These are phyloP conservation scores for Allacma fusca DNA, from an alignment of 2,888 invertebrate species.

Conservation along the genomic window DNA sequence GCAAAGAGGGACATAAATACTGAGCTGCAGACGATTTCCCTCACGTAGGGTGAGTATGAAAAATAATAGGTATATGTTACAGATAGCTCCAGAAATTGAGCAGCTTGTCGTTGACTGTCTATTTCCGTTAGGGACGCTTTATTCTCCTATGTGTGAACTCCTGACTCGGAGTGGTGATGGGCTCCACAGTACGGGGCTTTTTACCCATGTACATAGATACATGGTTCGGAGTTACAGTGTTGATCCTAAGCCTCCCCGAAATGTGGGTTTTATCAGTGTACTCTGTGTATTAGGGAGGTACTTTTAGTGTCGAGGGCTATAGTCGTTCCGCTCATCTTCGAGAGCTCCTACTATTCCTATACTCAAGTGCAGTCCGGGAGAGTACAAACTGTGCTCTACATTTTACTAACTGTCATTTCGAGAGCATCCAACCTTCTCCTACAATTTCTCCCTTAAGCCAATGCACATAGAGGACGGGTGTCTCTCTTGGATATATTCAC, in stretches of 20 bases:
- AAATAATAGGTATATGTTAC: neutral
- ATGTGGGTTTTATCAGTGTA: conserved; percentile 3
- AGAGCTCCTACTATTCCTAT: neutral
- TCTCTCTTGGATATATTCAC: too few relatives aligned
- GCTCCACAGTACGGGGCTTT: neutral
- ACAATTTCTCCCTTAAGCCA: neutral
- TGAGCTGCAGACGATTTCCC: too few relatives aligned
- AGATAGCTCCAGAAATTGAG: neutral
- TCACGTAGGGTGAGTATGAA: neutral
- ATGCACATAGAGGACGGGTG: too few relatives aligned
- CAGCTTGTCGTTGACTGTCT: neutral
- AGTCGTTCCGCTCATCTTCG: neutral
- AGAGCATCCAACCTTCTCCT: conserved; percentile 1
- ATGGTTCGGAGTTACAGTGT: neutral
- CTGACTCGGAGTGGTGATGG: neutral
- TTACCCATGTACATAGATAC: neutral
- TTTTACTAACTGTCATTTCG: neutral
- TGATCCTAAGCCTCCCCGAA: neutral
- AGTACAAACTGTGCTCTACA: neutral
- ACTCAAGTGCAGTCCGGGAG: neutral
- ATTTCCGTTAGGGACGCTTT: conserved; percentile 1
- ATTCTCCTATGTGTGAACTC: neutral
- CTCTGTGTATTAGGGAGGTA: neutral
- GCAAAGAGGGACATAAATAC: too few relatives aligned
- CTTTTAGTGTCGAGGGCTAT: too few relatives aligned